phyloP scores from a whole-genome alignment of 2,113 vertebrate species.

The Macroglossus sobrinus region DNA sequence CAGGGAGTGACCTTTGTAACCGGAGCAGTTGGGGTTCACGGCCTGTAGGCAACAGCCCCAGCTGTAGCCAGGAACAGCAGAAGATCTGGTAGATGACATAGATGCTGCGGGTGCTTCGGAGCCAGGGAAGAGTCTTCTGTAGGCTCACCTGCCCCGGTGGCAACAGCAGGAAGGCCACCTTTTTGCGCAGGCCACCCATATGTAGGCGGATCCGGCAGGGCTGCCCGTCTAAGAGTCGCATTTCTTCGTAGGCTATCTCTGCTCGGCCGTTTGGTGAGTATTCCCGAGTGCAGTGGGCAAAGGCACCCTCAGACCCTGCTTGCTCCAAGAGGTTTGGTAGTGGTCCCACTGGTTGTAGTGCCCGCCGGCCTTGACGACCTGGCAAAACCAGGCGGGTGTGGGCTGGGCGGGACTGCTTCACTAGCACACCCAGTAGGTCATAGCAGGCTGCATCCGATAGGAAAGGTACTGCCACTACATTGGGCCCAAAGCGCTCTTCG shows the following conservation, averaged over 20 bases:
- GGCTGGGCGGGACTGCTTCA: conserved; percentile 68
- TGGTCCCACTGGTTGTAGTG: conserved; percentile 71
- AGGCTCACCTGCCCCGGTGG: conserved; percentile 72
- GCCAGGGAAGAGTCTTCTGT: conserved; percentile 75
- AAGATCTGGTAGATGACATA: conserved; percentile 80
- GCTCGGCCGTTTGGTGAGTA: conserved; percentile 59
- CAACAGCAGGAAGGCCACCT: conserved; percentile 73
- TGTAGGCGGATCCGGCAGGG: conserved; percentile 72
- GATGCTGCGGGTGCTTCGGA: conserved; percentile 73
- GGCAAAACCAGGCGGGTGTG: conserved; percentile 64
- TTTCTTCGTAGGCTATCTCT: conserved; percentile 78
- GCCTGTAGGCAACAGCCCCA: conserved; percentile 45
- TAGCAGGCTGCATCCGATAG: conserved; percentile 76
- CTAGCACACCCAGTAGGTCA: conserved; percentile 75
- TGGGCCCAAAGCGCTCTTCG: conserved; percentile 72
- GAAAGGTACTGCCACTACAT: conserved; percentile 75
- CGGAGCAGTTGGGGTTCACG: conserved; percentile 54
- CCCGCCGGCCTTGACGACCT: conserved; percentile 54
- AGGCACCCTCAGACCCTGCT: conserved; percentile 55
- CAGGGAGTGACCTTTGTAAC: conserved; percentile 64
- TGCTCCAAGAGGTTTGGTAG: conserved; percentile 66
- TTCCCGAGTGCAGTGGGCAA: conserved; percentile 73
- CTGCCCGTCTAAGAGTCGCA: conserved; percentile 69
- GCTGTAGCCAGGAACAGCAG: conserved; percentile 71
- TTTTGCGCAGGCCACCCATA: conserved; percentile 70